Evolutionary conservation across 1,140 invertebrate genomes (phyloP).

Genomic region (Drosophila repleta): DNA sequence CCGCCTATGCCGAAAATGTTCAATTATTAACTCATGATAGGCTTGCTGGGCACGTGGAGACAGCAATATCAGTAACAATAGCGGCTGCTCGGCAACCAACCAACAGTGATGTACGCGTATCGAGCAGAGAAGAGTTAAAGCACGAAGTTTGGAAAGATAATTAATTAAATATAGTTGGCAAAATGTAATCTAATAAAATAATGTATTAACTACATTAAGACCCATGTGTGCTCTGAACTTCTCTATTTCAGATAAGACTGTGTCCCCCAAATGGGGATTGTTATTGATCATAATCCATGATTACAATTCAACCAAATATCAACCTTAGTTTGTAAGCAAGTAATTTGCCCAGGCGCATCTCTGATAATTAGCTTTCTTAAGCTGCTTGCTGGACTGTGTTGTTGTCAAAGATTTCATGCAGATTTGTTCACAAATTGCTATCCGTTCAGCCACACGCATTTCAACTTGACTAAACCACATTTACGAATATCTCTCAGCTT

Average conservation of each 20-base stretch:
- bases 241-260: too few species aligned
- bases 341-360: background rate
- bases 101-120: too few species aligned
- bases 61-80: background rate
- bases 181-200: too few species aligned
- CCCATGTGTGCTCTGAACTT: too few species aligned
- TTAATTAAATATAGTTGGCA: too few species aligned
- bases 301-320: background rate
- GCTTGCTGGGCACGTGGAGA: slow-evolving; percentile 28
- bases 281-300: too few species aligned
- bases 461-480: slow-evolving; percentile 71
- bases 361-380: slow-evolving; percentile 39
- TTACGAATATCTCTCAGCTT: slow-evolving; percentile 30
- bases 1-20: slow-evolving; percentile 61
- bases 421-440: slow-evolving; percentile 67
- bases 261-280: too few species aligned
- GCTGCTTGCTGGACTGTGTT: slow-evolving; percentile 24
- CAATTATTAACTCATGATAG: slow-evolving; percentile 68
- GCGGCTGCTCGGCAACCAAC: too few species aligned
- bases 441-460: slow-evolving; percentile 52
- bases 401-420: slow-evolving; percentile 53
- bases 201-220: too few species aligned
- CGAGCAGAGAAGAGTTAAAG: too few species aligned
- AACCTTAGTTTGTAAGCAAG: background rate
- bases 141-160: too few species aligned